Percentiles rank a stretch among this genome's conserved stretches.
phyloP scores from a whole-genome alignment of 2,113 vertebrate genomes.

The Trematocara zebra region DNA sequence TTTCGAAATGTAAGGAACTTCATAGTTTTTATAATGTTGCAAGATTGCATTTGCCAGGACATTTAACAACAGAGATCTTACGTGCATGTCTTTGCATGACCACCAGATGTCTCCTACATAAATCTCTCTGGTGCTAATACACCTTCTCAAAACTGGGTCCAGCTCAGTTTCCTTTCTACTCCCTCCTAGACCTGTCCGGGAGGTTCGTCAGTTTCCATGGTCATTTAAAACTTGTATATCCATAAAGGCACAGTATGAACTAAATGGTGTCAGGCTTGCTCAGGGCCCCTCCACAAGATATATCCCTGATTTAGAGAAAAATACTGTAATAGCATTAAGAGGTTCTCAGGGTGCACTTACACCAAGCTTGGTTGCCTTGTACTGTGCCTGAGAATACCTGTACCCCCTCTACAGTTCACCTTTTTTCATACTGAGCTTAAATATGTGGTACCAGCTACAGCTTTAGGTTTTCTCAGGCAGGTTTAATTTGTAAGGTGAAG shows the following conservation, averaged over 20 bases:
- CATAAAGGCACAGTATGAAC: neutral
- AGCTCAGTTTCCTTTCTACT: neutral
- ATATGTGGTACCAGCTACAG: neutral
- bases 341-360: neutral
- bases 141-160: neutral
- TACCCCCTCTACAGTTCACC: neutral
- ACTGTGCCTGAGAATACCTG: neutral
- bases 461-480: neutral
- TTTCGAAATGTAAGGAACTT: fast-evolving
- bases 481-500: neutral
- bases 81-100: neutral
- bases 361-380: too few relatives aligned
- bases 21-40: neutral
- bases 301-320: neutral
- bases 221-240: neutral
- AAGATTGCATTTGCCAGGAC: neutral
- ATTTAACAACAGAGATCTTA: neutral
- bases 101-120: neutral
- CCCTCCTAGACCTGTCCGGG: neutral
- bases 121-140: neutral
- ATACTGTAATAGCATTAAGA: neutral
- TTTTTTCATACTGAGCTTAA: neutral
- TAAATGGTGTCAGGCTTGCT: neutral
- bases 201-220: neutral
- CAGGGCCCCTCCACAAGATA: too few relatives aligned